Conservation (phyloP, 2,888 invertebrate species). For the Eupithecia insigniata region DNA sequence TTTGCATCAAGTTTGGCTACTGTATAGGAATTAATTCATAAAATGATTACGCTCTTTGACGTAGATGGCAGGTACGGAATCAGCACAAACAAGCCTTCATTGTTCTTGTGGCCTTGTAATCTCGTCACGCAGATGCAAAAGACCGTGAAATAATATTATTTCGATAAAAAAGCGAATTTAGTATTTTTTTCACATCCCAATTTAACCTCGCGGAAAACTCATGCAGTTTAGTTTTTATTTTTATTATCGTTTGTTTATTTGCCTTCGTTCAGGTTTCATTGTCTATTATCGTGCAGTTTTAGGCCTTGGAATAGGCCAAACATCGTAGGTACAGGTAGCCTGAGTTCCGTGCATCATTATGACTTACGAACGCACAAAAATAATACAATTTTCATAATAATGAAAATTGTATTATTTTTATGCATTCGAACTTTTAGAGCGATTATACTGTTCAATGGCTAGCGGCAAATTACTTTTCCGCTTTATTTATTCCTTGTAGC, state of each 20-base stretch:
- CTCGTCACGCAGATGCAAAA: slow-evolving; percentile 24
- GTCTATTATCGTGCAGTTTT: neutral
- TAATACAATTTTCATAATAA: no score
- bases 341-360: no score
- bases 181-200: slow-evolving; percentile 19
- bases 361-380: no score
- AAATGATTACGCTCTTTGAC: neutral
- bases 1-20: no score
- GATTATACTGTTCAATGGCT: neutral
- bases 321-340: no score
- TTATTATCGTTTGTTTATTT: slow-evolving; percentile 10
- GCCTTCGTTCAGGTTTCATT: slow-evolving; percentile 4
- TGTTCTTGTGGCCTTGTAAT: slow-evolving; percentile 19
- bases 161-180: slow-evolving; percentile 22
- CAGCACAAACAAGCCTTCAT: slow-evolving; percentile 14
- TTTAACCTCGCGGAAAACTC: slow-evolving; percentile 19
- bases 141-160: slow-evolving; percentile 32
- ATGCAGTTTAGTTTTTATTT: slow-evolving; percentile 7
- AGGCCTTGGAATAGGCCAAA: neutral
- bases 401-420: neutral
- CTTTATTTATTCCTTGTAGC: no score
- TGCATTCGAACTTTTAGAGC: neutral
- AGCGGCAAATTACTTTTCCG: no score
- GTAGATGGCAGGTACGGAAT: neutral
- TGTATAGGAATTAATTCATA: neutral